Percentiles rank a stretch among this genome's conserved stretches.
phyloP scores from a whole-genome alignment of 1,140 invertebrate genomes.

The Cardiocondyla obscurior region DNA sequence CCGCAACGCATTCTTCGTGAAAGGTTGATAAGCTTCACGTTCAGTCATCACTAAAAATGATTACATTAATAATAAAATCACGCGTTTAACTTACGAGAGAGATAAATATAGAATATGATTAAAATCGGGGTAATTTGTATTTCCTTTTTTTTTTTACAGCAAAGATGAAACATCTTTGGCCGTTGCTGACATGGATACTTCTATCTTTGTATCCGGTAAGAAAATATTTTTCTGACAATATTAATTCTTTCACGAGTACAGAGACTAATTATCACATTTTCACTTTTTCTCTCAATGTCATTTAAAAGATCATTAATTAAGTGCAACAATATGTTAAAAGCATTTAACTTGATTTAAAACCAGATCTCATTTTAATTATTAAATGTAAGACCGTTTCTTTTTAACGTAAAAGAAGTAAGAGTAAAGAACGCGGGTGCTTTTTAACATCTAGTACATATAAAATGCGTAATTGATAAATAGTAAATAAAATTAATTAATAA shows the following conservation, averaged over 20 bases:
- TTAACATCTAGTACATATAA: too few relatives aligned
- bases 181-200: slow-evolving; percentile 88
- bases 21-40: slow-evolving; percentile 10
- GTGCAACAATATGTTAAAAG: neutral
- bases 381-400: too few relatives aligned
- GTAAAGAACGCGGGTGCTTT: too few relatives aligned
- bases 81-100: neutral
- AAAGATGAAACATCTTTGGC: slow-evolving; percentile 90
- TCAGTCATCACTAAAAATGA: slow-evolving; percentile 34
- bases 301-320: neutral
- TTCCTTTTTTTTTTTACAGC: slow-evolving; percentile 86
- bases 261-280: slow-evolving; percentile 6
- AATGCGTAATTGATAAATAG: too few relatives aligned
- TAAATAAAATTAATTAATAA: neutral
- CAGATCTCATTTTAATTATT: too few relatives aligned
- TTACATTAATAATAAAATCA: slow-evolving; percentile 6
- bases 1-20: neutral
- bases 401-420: too few relatives aligned
- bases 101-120: neutral
- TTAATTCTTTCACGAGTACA: neutral
- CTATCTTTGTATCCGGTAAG: slow-evolving; percentile 86
- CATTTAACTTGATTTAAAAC: neutral
- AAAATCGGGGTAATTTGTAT: slow-evolving; percentile 57
- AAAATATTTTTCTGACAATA: slow-evolving; percentile 30
- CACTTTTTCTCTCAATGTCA: neutral